Evolutionary conservation across 1,140 invertebrate genomes (phyloP).

Genomic region (Periplaneta americana): DNA sequence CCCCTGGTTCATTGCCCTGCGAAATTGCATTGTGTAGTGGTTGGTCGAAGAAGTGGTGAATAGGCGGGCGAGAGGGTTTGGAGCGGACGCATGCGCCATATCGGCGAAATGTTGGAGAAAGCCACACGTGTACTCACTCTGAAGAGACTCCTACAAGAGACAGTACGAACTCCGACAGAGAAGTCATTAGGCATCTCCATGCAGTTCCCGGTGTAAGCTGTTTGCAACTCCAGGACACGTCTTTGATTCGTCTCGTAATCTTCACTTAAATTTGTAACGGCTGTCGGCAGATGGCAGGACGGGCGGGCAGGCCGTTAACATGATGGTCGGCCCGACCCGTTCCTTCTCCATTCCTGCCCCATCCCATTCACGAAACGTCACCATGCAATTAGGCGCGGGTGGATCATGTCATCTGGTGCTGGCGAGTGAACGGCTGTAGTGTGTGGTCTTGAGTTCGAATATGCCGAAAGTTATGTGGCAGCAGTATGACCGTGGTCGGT

Average conservation of each 20-base stretch:
- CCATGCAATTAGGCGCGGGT: too few species aligned
- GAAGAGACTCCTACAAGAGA: not conserved
- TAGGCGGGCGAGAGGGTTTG: too few species aligned
- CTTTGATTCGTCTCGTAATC: not conserved
- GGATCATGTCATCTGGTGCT: too few species aligned
- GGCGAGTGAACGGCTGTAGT: too few species aligned
- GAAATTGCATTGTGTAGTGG: not conserved
- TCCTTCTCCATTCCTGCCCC: not conserved
- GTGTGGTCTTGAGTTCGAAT: not conserved
- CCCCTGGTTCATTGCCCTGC: not conserved
- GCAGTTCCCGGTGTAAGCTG: not conserved
- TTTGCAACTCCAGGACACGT: not conserved
- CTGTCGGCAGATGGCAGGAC: not conserved
- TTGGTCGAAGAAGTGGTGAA: not conserved
- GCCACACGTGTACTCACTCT: not conserved
- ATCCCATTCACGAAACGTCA: too few species aligned
- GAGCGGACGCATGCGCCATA: not conserved
- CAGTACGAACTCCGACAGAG: not conserved
- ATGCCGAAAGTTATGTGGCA: not conserved
- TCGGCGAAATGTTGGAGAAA: too few species aligned
- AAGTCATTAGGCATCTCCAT: not conserved
- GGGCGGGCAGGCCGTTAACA: not conserved
- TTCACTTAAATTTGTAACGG: not conserved
- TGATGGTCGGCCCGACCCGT: not conserved
- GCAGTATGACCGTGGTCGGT: not conserved